Conservation (phyloP, 1,140 invertebrate genomes). For the Drosophila albomicans region DNA sequence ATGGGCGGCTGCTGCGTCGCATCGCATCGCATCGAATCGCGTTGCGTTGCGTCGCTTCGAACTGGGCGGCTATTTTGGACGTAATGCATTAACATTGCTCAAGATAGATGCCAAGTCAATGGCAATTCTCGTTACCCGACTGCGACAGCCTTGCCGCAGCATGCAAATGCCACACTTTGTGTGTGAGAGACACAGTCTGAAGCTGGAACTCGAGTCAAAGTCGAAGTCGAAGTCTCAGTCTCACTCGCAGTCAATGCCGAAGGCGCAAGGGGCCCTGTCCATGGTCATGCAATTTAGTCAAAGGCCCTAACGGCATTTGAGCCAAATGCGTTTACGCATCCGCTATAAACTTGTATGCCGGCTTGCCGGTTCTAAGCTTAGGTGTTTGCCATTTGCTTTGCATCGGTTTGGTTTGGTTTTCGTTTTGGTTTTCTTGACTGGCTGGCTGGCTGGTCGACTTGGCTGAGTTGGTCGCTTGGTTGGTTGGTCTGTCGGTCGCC, state of each 20-base stretch:
- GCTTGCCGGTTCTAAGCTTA: slow-evolving; percentile 60
- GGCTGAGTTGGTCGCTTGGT: slow-evolving; percentile 35
- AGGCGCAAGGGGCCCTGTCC: slow-evolving; percentile 63
- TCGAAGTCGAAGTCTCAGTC: not conserved
- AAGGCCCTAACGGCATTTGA: slow-evolving; percentile 83
- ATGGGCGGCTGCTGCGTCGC: slow-evolving; percentile 43
- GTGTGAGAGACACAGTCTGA: not conserved
- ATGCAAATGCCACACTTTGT: slow-evolving; percentile 45
- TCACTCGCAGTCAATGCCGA: slow-evolving; percentile 4
- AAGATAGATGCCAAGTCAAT: slow-evolving; percentile 56
- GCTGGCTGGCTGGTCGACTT: slow-evolving; percentile 21
- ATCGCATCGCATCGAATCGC: not conserved
- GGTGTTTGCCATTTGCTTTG: slow-evolving; percentile 34
- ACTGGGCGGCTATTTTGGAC: slow-evolving; percentile 61
- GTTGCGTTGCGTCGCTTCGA: slow-evolving; percentile 12
- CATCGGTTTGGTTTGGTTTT: not conserved
- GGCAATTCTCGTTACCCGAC: slow-evolving; percentile 67
- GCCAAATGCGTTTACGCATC: slow-evolving; percentile 85
- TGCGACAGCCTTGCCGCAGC: slow-evolving; percentile 20
- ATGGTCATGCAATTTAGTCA: slow-evolving; percentile 79
- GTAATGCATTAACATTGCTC: slow-evolving; percentile 76
- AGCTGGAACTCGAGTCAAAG: no score
- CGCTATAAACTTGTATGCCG: slow-evolving; percentile 83
- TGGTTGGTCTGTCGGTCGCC: slow-evolving; percentile 49
- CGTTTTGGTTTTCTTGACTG: not conserved